Base-by-base conservation (phyloP, 2,888 invertebrate genomes). In the Melanostoma mellinum region DNA sequence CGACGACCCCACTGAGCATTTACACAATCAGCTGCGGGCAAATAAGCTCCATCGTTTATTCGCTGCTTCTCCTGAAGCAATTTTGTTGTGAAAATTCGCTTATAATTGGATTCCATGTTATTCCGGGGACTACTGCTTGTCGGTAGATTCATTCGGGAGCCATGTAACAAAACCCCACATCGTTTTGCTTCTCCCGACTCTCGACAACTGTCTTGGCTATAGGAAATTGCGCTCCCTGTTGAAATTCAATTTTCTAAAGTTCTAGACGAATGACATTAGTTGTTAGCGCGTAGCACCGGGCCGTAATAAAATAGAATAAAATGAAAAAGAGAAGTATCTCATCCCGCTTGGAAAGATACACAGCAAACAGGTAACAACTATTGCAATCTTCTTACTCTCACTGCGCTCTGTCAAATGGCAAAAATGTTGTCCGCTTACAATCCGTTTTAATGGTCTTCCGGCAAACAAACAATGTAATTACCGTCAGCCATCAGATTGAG, bases 191-290 rank as follows among this genome's bases (percentile, higher is more conserved):
- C 30, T 6, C 3, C 42, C 38, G 20, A 44, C 42, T 20, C 1
- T 30, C 32, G 32, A 30, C 3, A 33, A 35, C 40, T 3, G 35
- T 20, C 42, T 20, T 1, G 33, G 40, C 50, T 69, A 63, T 35
- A 75, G 74, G 81, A 82, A 82, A 78, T 85, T 78, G 63, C 20
- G 20, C 81, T 81, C 76, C 77, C 76, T 71, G 74, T 78, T 67
- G 78, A 74, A 85, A 85, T 85, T 85, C 74, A 85, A 85, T 85
- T 85, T 82, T 76, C 71, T 76, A 77, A 82, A 85, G 71, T 84
- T 78, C 78, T 65, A 71, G 56, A 79, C 60, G 40, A 84, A 71
- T 33, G 33, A 71, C 79, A 71, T 79, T 77, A 77, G 63, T 48
- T 10, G 35, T 60, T 48, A 55, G 67, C 69, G 74, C 75, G 71